Base-by-base conservation (phyloP, 30 jellyfish, hydroid and myxozoan genomes). In the Turritopsis rubra region DNA sequence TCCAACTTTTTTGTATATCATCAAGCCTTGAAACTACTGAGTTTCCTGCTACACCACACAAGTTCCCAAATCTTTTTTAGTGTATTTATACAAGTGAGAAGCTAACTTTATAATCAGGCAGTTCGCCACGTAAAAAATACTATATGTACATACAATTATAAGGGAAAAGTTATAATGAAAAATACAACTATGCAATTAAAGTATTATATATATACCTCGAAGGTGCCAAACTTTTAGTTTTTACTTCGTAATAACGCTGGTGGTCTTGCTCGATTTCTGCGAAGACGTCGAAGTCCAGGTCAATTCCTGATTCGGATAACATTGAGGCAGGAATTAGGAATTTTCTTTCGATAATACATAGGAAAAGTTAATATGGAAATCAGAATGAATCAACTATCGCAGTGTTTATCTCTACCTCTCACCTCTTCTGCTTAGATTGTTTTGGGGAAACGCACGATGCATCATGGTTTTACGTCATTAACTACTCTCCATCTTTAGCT, bases 241-340 rank as follows among this genome's bases (percentile, higher is more conserved):
- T 77, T 52, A 77, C 85, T 77, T 77, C 85, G 71, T 29, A 77
- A n/a, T n/a, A n/a, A 27, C 66, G 28, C 85, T 77, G 41, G 72
- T 77, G 85, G 71, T 77, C 85, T 77, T 77, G 72, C 85, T 77
- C 85, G 1, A 77, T 77, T 77, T 77, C 72, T 24, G 66, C 85
- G 72, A 77, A 77, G 85, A 77, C 85, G 71, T 77, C 85, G 53
- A 77, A 77, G 71, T 77, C 85, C 66, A 77, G 85, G 53, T 77
- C 85, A 26, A 77, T 77, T 77, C 85, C 85, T 24, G 85, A 77
- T 66, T 77, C 85, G 16, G 85, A 77, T 29, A 77, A 77, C 85
- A 77, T 77, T 77, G 77, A 27, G 77, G 60, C 60, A 41, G 60
- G 60, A 41, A 13, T 41, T 41, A 41, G 13, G 60, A 41, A 41